Percentiles rank a stretch among this genome's conserved stretches.
Evolutionary conservation across 1,140 invertebrate genomes (phyloP).

Genomic region (Berghia stephanieae): DNA sequence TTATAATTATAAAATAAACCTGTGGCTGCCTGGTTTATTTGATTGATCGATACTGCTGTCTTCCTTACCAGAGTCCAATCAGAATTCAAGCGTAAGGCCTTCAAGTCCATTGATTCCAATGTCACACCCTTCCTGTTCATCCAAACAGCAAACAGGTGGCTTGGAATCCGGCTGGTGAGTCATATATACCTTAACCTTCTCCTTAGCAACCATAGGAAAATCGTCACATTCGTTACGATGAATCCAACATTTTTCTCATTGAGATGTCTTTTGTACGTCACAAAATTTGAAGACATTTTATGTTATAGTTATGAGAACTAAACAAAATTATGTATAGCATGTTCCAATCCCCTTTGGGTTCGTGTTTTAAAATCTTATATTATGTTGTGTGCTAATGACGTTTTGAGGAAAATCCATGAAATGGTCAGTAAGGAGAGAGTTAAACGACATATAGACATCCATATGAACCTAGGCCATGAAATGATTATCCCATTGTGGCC

Average conservation of each 20-base stretch:
- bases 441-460: neutral
- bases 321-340: too few species aligned
- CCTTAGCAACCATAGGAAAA: too few species aligned
- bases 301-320: too few species aligned
- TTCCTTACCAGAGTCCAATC: constrained; percentile 51
- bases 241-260: too few species aligned
- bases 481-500: neutral
- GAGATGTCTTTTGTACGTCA: too few species aligned
- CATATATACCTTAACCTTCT: neutral
- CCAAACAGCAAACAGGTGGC: constrained; percentile 83
- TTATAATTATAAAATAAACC: too few species aligned
- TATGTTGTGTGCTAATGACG: too few species aligned
- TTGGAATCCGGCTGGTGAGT: constrained; percentile 80
- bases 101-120: constrained; percentile 77
- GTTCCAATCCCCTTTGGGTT: neutral
- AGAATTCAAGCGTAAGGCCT: constrained; percentile 72
- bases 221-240: too few species aligned
- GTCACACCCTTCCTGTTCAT: constrained; percentile 80
- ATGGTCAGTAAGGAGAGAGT: too few species aligned
- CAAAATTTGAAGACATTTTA: too few species aligned
- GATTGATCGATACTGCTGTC: neutral
- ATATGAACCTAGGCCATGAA: neutral
- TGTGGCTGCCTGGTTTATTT: neutral
- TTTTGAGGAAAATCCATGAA: too few species aligned
- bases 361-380: too few species aligned